Conservation (phyloP, 2,888 invertebrate genomes). For the Lobophora halterata region DNA sequence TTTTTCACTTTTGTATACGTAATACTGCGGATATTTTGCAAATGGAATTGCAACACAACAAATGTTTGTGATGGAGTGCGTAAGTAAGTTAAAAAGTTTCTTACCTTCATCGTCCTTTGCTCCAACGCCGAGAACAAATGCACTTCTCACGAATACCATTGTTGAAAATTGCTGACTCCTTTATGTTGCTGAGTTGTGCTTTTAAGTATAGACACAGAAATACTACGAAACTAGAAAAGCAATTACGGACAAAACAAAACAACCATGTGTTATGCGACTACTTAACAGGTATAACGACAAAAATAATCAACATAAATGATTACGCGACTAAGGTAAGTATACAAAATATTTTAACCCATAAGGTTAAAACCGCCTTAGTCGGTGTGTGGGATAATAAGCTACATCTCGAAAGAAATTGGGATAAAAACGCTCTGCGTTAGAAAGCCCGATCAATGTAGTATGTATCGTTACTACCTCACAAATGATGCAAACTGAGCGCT, state of each 20-base stretch:
- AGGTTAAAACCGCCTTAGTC: constrained; percentile 67
- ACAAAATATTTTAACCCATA: constrained; percentile 31
- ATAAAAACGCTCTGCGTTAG: constrained; percentile 44
- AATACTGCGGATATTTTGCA: too few species aligned
- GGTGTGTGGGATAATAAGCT: constrained; percentile 62
- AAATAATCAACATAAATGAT: constrained; percentile 23
- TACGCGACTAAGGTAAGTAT: constrained; percentile 36
- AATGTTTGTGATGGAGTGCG: too few species aligned
- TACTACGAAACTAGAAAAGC: constrained; percentile 40
- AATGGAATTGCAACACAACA: too few species aligned
- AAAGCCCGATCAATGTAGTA: constrained; percentile 59
- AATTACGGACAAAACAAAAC: constrained; percentile 29
- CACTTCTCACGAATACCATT: constrained; percentile 71
- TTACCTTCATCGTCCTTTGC: constrained; percentile 64
- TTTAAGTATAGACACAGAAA: constrained; percentile 53
- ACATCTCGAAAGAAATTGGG: constrained; percentile 63
- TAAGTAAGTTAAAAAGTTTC: constrained; percentile 22
- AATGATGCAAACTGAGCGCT: constrained; percentile 66
- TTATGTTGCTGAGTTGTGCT: constrained; percentile 70
- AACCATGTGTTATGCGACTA: too few species aligned
- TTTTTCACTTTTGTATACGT: too few species aligned
- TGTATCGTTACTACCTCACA: constrained; percentile 57
- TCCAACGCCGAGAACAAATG: constrained; percentile 59
- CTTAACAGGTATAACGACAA: too few species aligned
- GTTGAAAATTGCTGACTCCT: constrained; percentile 31